phyloP scores from a whole-genome alignment of 2,888 invertebrate species.

The Tetheella fluctuosa region DNA sequence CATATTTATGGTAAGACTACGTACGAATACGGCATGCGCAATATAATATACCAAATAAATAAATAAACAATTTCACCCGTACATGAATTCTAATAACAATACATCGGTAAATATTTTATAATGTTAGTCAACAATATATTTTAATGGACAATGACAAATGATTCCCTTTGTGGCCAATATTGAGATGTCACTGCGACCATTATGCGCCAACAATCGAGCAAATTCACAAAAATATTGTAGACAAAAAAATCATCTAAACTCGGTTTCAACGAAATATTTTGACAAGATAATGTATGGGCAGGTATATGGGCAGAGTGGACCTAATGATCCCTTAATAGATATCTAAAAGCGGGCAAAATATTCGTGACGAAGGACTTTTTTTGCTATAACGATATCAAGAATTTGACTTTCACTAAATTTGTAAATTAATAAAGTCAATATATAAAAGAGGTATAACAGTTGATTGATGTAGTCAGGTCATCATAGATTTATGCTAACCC shows the following conservation, averaged over 20 bases:
- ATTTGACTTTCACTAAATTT: conserved; percentile 9
- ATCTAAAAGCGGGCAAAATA: conserved; percentile 35
- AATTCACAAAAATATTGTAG: conserved; percentile 71
- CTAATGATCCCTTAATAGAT: conserved; percentile 75
- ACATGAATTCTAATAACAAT: conserved; percentile 25
- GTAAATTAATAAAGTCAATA: no score
- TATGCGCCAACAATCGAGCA: conserved; percentile 68
- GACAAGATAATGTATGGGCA: conserved; percentile 80
- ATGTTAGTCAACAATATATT: conserved; percentile 73
- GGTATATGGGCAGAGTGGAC: conserved; percentile 59
- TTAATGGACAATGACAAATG: conserved; percentile 83
- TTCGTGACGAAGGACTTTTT: conserved; percentile 14
- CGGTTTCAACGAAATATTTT: conserved; percentile 76
- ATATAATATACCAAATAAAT: no score
- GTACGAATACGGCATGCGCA: no score
- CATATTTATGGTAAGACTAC: no score
- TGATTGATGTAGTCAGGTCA: no score
- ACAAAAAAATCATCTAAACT: conserved; percentile 50
- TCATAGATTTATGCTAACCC: no score
- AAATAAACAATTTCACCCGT: conserved; percentile 18
- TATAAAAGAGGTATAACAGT: no score
- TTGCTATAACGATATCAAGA: not conserved
- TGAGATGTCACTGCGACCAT: conserved; percentile 74
- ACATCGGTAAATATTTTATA: conserved; percentile 59
- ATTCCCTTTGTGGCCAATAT: conserved; percentile 73